These are phyloP conservation scores for Colletes latitarsis DNA, from an alignment of 1,140 invertebrate genomes.

Conservation along the genomic window DNA sequence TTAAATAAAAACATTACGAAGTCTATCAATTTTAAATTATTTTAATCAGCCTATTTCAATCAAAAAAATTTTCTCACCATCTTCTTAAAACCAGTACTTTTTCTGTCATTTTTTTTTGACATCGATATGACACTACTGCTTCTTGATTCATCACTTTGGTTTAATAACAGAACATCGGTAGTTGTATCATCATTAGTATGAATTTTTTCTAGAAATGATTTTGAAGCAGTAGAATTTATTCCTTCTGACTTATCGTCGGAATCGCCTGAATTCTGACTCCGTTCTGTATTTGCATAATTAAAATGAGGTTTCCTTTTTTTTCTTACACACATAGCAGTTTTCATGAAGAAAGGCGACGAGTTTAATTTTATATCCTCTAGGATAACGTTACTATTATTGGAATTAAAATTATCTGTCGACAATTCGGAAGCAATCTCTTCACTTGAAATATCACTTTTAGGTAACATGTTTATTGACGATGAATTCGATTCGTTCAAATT, in stretches of 20 bases:
- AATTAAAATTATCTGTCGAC: slow-evolving; percentile 34
- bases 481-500: slow-evolving; percentile 42
- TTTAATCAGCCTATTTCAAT: slow-evolving; percentile 69
- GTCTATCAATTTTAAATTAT: background rate
- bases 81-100: slow-evolving; percentile 82
- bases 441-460: background rate
- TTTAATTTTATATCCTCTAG: slow-evolving; percentile 78
- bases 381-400: slow-evolving; percentile 36
- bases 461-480: background rate
- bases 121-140: slow-evolving; percentile 75
- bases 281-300: slow-evolving; percentile 74
- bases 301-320: slow-evolving; percentile 77
- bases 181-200: slow-evolving; percentile 68
- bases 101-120: slow-evolving; percentile 81
- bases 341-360: slow-evolving; percentile 84
- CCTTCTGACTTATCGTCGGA: slow-evolving; percentile 56
- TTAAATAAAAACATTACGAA: background rate
- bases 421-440: background rate
- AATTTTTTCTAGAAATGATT: slow-evolving; percentile 5
- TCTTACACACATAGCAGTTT: slow-evolving; percentile 82
- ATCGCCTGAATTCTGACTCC: slow-evolving; percentile 65
- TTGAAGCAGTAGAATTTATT: slow-evolving; percentile 31
- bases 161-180: slow-evolving; percentile 75
- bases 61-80: slow-evolving; percentile 86
- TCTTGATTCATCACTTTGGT: slow-evolving; percentile 81